phyloP scores from a whole-genome alignment of 2,113 vertebrate species.

The Oncorhynchus mykiss region DNA sequence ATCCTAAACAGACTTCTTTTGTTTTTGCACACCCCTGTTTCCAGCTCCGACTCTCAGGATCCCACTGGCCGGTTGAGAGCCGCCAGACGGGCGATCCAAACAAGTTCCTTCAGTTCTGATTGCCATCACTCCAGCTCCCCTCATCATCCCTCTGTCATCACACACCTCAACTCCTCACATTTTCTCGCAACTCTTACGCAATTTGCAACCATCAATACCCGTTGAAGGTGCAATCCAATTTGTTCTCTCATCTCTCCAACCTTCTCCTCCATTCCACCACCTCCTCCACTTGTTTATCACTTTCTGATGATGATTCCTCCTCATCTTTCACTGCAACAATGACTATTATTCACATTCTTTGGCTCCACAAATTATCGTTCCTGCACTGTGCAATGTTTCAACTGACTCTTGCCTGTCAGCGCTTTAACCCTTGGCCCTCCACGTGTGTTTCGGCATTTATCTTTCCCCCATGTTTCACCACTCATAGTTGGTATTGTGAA shows the following conservation, averaged over 20 bases:
- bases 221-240: too few species aligned
- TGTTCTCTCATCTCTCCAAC: too few species aligned
- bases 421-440: neutral
- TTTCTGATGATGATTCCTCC: neutral
- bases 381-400: constrained; percentile 13
- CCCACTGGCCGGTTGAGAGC: neutral
- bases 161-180: too few species aligned
- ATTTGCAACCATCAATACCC: too few species aligned
- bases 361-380: constrained; percentile 2
- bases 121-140: too few species aligned
- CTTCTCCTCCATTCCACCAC: neutral
- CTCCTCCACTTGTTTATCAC: neutral
- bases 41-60: constrained; percentile 8
- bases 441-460: neutral
- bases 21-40: constrained; percentile 17
- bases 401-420: neutral
- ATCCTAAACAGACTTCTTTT: constrained; percentile 39
- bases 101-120: too few species aligned
- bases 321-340: constrained; percentile 19
- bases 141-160: too few species aligned
- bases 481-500: neutral
- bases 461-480: neutral
- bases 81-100: neutral
- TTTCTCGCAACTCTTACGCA: too few species aligned
- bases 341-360: constrained; percentile 19